Evolutionary conservation across 1,140 invertebrate species (phyloP).

Genomic region (Euura lappo): DNA sequence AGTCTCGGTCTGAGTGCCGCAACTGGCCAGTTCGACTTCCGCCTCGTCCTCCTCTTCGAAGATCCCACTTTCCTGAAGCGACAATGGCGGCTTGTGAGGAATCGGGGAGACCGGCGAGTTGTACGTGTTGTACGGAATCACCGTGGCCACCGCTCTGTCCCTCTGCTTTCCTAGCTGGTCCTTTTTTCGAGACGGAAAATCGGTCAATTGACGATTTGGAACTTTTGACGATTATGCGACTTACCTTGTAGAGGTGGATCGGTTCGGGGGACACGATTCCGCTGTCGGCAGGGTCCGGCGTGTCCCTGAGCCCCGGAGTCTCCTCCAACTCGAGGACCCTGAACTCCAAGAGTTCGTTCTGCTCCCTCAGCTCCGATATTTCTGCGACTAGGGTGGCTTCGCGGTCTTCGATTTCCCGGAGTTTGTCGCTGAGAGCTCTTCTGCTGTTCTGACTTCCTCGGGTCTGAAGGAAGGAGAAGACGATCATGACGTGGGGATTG

Average conservation of each 20-base stretch:
- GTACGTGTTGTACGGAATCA: constrained; percentile 46
- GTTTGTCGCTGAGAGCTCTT: constrained; percentile 42
- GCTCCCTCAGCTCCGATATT: constrained; percentile 59
- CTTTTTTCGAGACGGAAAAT: constrained; percentile 22
- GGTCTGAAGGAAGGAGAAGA: constrained; percentile 31
- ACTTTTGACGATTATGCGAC: too few relatives aligned
- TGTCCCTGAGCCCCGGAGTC: constrained; percentile 38
- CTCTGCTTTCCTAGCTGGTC: constrained; percentile 44
- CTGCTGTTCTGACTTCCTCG: constrained; percentile 45
- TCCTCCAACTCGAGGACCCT: constrained; percentile 60
- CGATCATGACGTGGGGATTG: constrained; percentile 8
- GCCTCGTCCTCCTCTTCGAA: constrained; percentile 52
- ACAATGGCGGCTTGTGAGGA: constrained; percentile 45
- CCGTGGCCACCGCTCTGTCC: constrained; percentile 50
- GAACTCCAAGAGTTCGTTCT: constrained; percentile 62
- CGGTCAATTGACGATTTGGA: too few relatives aligned
- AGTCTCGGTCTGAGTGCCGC: constrained; percentile 53
- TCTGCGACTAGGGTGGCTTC: constrained; percentile 56
- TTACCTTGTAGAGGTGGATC: constrained; percentile 45
- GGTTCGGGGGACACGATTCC: constrained; percentile 52
- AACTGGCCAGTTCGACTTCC: constrained; percentile 41
- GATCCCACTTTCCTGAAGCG: constrained; percentile 63
- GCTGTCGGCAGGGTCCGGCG: constrained; percentile 45
- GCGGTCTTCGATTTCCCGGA: constrained; percentile 52
- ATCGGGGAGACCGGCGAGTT: constrained; percentile 35